Conservation (phyloP, 2,113 vertebrate genomes). For the Mixornis gularis region DNA sequence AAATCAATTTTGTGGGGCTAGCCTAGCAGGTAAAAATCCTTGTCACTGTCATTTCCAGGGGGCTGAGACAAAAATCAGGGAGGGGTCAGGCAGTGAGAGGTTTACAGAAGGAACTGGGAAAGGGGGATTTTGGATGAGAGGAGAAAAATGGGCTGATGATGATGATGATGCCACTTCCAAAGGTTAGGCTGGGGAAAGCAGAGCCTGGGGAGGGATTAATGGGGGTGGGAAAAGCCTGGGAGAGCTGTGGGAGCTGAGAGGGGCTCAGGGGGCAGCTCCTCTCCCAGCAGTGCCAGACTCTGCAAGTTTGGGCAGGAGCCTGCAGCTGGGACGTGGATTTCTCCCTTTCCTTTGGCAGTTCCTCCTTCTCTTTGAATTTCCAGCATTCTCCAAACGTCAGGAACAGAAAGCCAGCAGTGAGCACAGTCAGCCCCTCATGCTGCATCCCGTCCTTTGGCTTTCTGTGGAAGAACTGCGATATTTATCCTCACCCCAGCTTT, state of each 20-base stretch:
- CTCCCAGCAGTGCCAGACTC: neutral
- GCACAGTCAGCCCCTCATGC: neutral
- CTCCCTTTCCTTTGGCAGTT: neutral
- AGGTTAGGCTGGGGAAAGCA: neutral
- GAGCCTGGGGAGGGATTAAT: neutral
- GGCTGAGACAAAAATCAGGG: neutral
- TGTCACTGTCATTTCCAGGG: neutral
- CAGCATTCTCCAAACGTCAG: neutral
- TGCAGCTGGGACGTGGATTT: neutral
- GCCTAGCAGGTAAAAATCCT: neutral
- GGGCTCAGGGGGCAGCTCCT: neutral
- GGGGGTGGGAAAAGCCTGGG: neutral
- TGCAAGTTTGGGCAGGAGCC: neutral
- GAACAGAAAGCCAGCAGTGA: neutral
- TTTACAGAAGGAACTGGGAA: neutral
- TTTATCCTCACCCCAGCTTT: neutral
- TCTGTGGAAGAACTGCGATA: neutral
- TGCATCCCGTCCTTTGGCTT: neutral
- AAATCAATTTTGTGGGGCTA: neutral
- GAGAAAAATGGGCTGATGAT: neutral
- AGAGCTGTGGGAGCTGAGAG: neutral
- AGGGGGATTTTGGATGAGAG: neutral
- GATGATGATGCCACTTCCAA: neutral
- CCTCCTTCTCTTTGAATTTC: neutral
- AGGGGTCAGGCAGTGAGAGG: neutral